A percentile compares a stretch with the other conserved stretches of the same genome.
Conservation (phyloP, 1,140 invertebrate genomes). For the Luehdorfia chinensis region DNA sequence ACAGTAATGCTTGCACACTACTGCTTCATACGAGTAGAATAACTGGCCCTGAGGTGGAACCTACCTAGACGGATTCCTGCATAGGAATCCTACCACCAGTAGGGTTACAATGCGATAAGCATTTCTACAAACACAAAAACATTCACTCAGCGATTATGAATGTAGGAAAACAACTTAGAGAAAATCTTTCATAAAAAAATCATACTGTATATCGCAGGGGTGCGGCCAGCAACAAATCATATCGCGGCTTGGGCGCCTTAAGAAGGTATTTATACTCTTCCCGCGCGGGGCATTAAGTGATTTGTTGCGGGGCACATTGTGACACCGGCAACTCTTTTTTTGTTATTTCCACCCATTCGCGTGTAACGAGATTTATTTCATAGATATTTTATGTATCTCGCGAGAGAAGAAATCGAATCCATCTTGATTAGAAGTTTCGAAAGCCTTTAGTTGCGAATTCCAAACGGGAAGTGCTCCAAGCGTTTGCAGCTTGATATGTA, state of each 20-base stretch:
- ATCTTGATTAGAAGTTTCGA: slow-evolving; percentile 8
- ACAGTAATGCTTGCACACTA: too few species aligned
- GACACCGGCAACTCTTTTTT: slow-evolving; percentile 6
- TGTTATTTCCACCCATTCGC: background rate
- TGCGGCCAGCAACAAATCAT: slow-evolving; percentile 42
- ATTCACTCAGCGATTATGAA: too few species aligned
- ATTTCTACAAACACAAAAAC: too few species aligned
- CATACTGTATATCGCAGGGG: slow-evolving; percentile 25
- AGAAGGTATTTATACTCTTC: slow-evolving; percentile 5
- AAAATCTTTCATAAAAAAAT: slow-evolving; percentile 5
- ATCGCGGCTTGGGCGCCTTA: slow-evolving; percentile 19
- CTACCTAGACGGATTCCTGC: too few species aligned
- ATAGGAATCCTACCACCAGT: too few species aligned
- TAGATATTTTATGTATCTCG: slow-evolving; percentile 6
- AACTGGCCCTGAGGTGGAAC: too few species aligned
- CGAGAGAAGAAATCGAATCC: background rate
- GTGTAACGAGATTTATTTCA: slow-evolving; percentile 6
- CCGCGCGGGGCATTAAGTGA: slow-evolving; percentile 4
- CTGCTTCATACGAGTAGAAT: too few species aligned
- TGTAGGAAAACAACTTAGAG: too few species aligned
- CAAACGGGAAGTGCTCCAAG: too few species aligned
- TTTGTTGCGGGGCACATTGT: background rate
- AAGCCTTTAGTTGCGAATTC: slow-evolving; percentile 4
- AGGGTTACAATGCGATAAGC: too few species aligned
- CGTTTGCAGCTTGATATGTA: too few species aligned